A percentile compares a stretch with the other conserved stretches of the same genome.
These are phyloP conservation scores for Cistogaster globosa DNA, from an alignment of 2,888 invertebrate species.

Conservation along the genomic window DNA sequence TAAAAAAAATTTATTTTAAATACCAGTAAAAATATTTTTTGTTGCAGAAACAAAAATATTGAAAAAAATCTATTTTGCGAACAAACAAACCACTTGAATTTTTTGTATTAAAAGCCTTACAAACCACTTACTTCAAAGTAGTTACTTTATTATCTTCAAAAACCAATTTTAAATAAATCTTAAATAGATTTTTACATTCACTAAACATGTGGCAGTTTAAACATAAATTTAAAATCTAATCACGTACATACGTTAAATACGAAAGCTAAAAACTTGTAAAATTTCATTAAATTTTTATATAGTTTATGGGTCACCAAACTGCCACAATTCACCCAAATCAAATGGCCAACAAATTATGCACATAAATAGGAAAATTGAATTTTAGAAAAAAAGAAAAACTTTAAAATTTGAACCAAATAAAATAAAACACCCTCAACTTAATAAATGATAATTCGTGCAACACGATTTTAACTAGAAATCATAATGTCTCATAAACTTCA, in stretches of 20 bases:
- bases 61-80: too few species aligned
- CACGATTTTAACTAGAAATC: conserved; percentile 70
- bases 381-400: conserved; percentile 4
- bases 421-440: conserved; percentile 71
- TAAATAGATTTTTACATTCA: conserved; percentile 11
- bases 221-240: conserved; percentile 1
- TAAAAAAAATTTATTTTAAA: too few species aligned
- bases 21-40: too few species aligned
- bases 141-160: background rate
- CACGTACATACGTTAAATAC: background rate
- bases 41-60: too few species aligned
- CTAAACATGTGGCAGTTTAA: conserved; percentile 2
- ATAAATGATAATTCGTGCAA: conserved; percentile 72
- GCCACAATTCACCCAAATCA: conserved; percentile 53
- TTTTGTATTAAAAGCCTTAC: too few species aligned
- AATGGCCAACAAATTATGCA: conserved; percentile 62
- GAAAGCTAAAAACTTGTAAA: conserved; percentile 11
- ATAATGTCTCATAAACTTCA: conserved; percentile 72
- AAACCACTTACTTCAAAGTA: background rate
- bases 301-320: conserved; percentile 68
- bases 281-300: conserved; percentile 33
- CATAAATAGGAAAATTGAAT: conserved; percentile 66
- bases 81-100: too few species aligned
- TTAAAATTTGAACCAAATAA: conserved; percentile 47
- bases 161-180: background rate